These are phyloP conservation scores for Lepus europaeus DNA, from an alignment of 2,113 vertebrate genomes.

Conservation along the genomic window DNA sequence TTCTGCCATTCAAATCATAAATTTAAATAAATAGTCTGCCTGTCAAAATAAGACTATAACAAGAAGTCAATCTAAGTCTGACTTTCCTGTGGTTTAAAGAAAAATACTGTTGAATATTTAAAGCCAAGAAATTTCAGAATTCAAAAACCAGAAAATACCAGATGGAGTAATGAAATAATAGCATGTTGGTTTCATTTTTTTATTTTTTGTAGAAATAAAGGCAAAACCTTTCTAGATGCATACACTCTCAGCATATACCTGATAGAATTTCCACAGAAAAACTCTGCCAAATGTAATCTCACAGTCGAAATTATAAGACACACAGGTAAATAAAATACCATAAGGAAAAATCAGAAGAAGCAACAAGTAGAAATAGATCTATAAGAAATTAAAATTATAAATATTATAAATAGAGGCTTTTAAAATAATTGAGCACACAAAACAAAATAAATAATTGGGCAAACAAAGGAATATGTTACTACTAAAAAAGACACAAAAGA, in stretches of 20 bases:
- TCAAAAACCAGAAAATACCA: not conserved
- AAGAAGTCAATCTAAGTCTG: not conserved
- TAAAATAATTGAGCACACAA: not conserved
- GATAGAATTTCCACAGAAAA: not conserved
- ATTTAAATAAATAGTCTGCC: not conserved
- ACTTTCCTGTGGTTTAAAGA: not conserved
- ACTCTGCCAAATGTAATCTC: not conserved
- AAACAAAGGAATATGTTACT: not conserved
- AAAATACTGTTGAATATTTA: not conserved
- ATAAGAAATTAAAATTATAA: conserved; percentile 20
- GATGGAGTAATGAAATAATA: conserved; percentile 4
- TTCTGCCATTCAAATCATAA: too few relatives aligned
- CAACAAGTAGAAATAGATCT: conserved; percentile 2
- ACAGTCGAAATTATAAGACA: conserved; percentile 40
- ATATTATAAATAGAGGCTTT: not conserved
- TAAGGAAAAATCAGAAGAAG: conserved; percentile 36
- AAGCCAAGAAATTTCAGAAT: not conserved
- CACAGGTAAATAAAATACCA: conserved; percentile 25
- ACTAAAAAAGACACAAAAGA: not conserved
- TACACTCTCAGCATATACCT: not conserved
- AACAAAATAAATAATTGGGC: not conserved
- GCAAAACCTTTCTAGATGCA: not conserved
- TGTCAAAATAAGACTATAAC: not conserved
- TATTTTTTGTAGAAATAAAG: conserved; percentile 7
- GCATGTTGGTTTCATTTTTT: not conserved